Base-by-base conservation (phyloP, 2,797 vertebrate species). In the Poeciliopsis gracilis region DNA sequence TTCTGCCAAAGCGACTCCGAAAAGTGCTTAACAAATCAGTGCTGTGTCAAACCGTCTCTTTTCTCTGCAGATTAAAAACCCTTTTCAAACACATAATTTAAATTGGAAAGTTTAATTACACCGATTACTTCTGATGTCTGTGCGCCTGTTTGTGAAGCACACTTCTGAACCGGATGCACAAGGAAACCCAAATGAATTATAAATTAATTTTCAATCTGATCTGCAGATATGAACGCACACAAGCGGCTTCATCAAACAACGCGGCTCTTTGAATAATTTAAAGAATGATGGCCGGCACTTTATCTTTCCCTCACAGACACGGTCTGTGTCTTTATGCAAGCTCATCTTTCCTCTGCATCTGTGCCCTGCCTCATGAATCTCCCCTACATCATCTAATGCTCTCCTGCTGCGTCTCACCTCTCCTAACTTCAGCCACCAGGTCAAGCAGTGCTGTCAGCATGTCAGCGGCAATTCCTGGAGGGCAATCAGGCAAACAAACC, bases 381-480 rank as follows among this genome's bases (percentile, higher is more conserved):
- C 51, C 59, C 77, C 70, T 75, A 38, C 77, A 79, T 83, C 77
- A 80, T 71, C 61, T 72, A 59, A 66, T 66, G 49, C 51, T 85
- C 79, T 78, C 76, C 67, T n/a, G 8, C 41, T 43, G 25, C 16
- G 67, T 70, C 67, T 70, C 67, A 45, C 41, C 76, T 87, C 80
- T 77, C 63, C 81, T 72, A 81, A 83, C 81, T 81, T 83, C 85
- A 73, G 87, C 82, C 88, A 84, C 84, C 79, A 89, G 93, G 89
- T 92, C 86, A 89, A 91, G 85, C 81, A 77, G 82, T 76, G 77
- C 85, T 88, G 78, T 92, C 88, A 88, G 84, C 87, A 82, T 83
- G 92, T 93, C 90, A 92, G 86, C 73, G 88, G 90, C 91, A 92
- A 95, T 95, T 95, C 94, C 93, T 94, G 90, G 90, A 92, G 91